phyloP scores from a whole-genome alignment of 2,797 vertebrate genomes.

The Jordanella pulchra region DNA sequence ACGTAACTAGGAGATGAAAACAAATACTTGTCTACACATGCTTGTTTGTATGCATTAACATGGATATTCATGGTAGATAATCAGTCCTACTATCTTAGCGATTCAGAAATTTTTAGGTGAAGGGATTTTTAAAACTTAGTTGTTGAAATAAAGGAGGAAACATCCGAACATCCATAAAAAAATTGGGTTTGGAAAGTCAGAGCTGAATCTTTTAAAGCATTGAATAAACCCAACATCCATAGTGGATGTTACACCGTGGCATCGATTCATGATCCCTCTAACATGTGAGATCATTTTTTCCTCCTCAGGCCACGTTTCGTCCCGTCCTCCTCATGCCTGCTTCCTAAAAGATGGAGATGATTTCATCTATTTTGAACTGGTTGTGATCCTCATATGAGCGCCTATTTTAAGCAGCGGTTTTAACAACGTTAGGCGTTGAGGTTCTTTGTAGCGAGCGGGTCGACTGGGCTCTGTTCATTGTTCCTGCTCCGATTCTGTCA shows the following conservation, averaged over 20 bases:
- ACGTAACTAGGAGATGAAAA: constrained; percentile 17
- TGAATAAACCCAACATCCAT: not conserved
- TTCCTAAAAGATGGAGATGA: constrained; percentile 25
- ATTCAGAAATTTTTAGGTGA: not conserved
- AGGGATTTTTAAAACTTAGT: not conserved
- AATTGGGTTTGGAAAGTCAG: not conserved
- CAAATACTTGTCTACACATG: not conserved
- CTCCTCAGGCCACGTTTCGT: not conserved
- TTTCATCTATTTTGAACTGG: constrained; percentile 41
- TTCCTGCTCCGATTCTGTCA: constrained; percentile 29
- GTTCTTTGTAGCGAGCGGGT: constrained; percentile 23
- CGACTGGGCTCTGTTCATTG: constrained; percentile 26
- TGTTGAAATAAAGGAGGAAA: not conserved
- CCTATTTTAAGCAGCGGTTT: constrained; percentile 43
- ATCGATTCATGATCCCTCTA: constrained; percentile 17
- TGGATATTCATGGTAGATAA: too few relatives aligned
- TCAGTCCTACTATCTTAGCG: too few relatives aligned
- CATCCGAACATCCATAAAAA: not conserved
- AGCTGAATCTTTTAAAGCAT: not conserved
- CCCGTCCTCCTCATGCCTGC: constrained; percentile 1
- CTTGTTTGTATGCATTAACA: too few relatives aligned
- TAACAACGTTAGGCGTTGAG: constrained; percentile 23
- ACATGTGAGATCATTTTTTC: constrained; percentile 16
- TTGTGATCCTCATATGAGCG: constrained; percentile 57
- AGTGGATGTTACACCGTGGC: not conserved